Percentiles rank a stretch among this genome's conserved stretches.
phyloP scores from a whole-genome alignment of 1,140 invertebrate genomes.

The Zaprionus nigranus region DNA sequence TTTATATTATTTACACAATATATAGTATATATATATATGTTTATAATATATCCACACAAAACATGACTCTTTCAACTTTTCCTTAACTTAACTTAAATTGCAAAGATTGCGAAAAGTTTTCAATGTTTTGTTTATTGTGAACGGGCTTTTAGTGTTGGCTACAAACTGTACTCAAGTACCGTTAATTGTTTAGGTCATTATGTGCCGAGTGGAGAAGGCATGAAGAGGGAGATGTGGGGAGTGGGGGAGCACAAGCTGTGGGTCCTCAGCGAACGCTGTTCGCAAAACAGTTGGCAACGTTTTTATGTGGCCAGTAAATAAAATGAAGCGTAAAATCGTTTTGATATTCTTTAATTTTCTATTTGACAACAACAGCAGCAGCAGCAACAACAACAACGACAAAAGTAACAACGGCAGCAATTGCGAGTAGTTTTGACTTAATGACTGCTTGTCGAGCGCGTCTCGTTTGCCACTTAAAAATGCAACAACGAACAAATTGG shows the following conservation, averaged over 20 bases:
- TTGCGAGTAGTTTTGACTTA: constrained; percentile 44
- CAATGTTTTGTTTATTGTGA: neutral
- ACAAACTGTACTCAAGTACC: neutral
- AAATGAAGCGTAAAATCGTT: constrained; percentile 21
- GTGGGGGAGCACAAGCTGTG: neutral
- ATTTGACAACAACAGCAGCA: constrained; percentile 13
- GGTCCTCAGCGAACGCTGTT: too few relatives aligned
- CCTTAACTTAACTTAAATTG: neutral
- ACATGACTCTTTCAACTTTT: neutral
- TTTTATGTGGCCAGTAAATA: constrained; percentile 1
- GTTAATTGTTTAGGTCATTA: neutral
- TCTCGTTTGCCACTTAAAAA: constrained; percentile 70
- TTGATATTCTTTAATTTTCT: constrained; percentile 8
- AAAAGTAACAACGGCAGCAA: neutral
- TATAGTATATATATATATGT: too few relatives aligned
- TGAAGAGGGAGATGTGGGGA: too few relatives aligned
- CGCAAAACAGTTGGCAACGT: neutral
- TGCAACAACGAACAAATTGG: constrained; percentile 72
- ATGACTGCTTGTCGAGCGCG: constrained; percentile 61
- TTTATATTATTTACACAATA: too few relatives aligned
- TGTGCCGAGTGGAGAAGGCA: neutral
- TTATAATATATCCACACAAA: neutral
- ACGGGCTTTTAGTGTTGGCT: neutral
- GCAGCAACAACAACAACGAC: constrained; percentile 1
- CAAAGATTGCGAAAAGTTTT: neutral